These are phyloP conservation scores for Dolichotis patagonum DNA, from an alignment of 2,113 vertebrate genomes.

Conservation along the genomic window DNA sequence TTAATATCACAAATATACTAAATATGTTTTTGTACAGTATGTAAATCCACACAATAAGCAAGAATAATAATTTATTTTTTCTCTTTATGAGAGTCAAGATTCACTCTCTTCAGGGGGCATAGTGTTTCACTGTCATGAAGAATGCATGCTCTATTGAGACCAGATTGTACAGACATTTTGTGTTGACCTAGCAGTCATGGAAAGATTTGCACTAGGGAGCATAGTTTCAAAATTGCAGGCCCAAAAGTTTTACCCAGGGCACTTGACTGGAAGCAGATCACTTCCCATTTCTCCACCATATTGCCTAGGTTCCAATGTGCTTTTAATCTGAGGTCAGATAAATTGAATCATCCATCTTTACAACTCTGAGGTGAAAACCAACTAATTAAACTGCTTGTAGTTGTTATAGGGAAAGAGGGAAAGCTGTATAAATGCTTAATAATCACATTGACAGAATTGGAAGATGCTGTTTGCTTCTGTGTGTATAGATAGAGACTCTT, in stretches of 20 bases:
- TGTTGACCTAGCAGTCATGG: not conserved
- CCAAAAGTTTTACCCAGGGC: not conserved
- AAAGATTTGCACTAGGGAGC: not conserved
- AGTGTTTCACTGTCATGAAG: not conserved
- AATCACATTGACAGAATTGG: constrained; percentile 51
- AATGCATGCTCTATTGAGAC: not conserved
- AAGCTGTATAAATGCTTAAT: constrained; percentile 71
- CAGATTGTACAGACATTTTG: not conserved
- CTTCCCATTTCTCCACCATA: not conserved
- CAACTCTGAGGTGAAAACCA: constrained; percentile 73
- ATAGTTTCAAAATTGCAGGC: not conserved
- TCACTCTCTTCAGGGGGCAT: not conserved
- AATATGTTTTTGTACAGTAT: not conserved
- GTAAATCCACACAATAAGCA: not conserved
- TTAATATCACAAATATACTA: not conserved
- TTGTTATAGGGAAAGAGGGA: constrained; percentile 34
- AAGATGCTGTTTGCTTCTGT: constrained; percentile 65
- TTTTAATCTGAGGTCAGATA: constrained; percentile 71
- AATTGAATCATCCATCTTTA: constrained; percentile 77
- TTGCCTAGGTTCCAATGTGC: constrained; percentile 44
- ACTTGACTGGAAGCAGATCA: not conserved
- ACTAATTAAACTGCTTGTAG: constrained; percentile 79
- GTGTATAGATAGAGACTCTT: constrained; percentile 36
- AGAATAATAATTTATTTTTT: not conserved
- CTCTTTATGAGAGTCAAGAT: not conserved